These are phyloP conservation scores for Arenaria interpres DNA, from an alignment of 2,113 vertebrate genomes.

Conservation along the genomic window DNA sequence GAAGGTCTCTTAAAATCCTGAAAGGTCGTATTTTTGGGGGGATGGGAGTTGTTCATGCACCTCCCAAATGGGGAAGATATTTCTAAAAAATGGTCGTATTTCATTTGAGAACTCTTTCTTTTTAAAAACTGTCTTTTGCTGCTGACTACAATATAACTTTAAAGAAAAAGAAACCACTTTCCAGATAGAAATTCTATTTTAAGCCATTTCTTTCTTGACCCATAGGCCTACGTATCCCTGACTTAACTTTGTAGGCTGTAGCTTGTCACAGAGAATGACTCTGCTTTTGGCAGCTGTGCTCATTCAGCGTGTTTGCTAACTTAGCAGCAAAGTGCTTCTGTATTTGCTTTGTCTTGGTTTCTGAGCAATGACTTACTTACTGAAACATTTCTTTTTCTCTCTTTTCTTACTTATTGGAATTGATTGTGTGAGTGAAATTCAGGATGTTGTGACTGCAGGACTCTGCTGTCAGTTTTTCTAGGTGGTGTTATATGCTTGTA, in stretches of 20 bases:
- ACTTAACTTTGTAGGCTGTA: conserved; percentile 33
- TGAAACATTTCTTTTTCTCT: conserved; percentile 19
- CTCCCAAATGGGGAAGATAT: not conserved
- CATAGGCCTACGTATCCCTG: conserved; percentile 14
- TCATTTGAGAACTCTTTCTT: not conserved
- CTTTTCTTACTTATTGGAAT: not conserved
- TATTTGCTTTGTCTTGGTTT: conserved; percentile 56
- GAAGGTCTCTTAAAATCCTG: not conserved
- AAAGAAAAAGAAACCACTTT: conserved; percentile 60
- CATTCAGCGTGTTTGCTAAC: conserved; percentile 21
- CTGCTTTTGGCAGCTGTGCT: conserved; percentile 46
- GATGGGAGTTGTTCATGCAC: not conserved
- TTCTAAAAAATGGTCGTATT: not conserved
- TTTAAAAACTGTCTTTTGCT: conserved; percentile 67
- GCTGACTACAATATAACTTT: conserved; percentile 46
- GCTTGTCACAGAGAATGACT: conserved; percentile 11
- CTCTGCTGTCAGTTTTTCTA: not conserved
- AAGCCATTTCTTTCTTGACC: conserved; percentile 66
- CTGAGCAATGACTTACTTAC: conserved; percentile 56
- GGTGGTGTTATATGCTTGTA: not conserved
- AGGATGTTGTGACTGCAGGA: not conserved
- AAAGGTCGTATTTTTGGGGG: not conserved
- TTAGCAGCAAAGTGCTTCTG: conserved; percentile 50
- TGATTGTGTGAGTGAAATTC: conserved; percentile 36
- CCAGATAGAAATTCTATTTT: conserved; percentile 67